Evolutionary conservation across 2,888 invertebrate species (phyloP).

Genomic region (Lepidonotus clava): DNA sequence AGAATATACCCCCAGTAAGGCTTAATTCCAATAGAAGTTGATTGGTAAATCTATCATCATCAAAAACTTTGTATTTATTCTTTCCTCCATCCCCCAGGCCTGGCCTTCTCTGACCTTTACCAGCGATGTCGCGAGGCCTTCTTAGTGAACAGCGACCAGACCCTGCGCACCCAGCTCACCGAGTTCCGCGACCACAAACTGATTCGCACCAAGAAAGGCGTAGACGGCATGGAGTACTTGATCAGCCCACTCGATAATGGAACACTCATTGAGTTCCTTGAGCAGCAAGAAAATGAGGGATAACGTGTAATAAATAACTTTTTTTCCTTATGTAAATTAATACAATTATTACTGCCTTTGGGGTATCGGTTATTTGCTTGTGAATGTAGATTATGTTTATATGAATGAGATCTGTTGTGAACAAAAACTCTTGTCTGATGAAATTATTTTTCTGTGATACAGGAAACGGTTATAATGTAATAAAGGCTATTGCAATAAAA

Average conservation of each 20-base stretch:
- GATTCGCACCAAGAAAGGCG: slow-evolving; percentile 88
- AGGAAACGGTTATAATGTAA: too few relatives aligned
- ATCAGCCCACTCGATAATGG: slow-evolving; percentile 88
- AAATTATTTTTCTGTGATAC: too few relatives aligned
- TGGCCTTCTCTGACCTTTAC: slow-evolving; percentile 92
- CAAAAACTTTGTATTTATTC: neutral
- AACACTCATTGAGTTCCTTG: slow-evolving; percentile 85
- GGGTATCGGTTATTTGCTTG: neutral
- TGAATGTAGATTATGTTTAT: too few relatives aligned
- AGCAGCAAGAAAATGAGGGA: slow-evolving; percentile 62
- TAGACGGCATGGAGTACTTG: slow-evolving; percentile 91
- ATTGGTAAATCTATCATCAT: neutral
- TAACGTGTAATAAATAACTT: neutral
- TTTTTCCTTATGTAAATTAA: neutral
- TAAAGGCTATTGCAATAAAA: too few relatives aligned
- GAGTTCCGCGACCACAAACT: slow-evolving; percentile 98
- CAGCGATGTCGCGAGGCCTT: slow-evolving; percentile 92
- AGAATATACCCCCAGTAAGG: too few relatives aligned
- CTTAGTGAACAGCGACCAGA: slow-evolving; percentile 94
- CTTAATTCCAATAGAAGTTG: too few relatives aligned
- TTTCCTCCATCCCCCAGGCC: slow-evolving; percentile 83
- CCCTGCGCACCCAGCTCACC: slow-evolving; percentile 93
- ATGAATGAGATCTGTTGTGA: too few relatives aligned
- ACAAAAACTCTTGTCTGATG: too few relatives aligned
- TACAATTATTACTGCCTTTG: neutral